phyloP scores from a whole-genome alignment of 1,140 invertebrate genomes.

The Paramacrobiotus metropolitanus region DNA sequence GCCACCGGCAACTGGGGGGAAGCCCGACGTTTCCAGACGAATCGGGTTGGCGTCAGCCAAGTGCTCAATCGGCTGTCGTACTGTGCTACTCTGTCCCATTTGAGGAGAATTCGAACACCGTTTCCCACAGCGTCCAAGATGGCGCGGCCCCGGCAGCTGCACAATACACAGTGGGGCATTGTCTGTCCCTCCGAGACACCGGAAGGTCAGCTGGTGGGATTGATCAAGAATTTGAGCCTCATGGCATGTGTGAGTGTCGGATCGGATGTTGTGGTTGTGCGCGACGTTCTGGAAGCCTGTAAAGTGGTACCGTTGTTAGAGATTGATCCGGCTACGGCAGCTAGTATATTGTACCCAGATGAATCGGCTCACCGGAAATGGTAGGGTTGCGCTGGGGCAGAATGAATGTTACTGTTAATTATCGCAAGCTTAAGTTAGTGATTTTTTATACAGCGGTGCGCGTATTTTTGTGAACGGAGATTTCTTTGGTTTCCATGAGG shows the following conservation, averaged over 20 bases:
- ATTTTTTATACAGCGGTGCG: background rate
- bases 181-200: conserved; percentile 1
- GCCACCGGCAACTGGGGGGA: conserved; percentile 2
- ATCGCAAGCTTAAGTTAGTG: background rate
- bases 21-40: background rate
- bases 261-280: background rate
- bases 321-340: background rate
- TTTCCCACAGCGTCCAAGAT: background rate
- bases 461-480: background rate
- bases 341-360: no score
- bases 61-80: background rate
- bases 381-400: background rate
- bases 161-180: conserved; percentile 2
- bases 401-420: background rate
- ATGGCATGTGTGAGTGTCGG: background rate
- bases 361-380: no score
- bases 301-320: background rate
- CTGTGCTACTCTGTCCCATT: background rate
- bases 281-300: background rate
- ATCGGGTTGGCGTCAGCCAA: background rate
- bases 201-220: background rate
- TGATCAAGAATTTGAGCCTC: background rate
- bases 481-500: background rate
- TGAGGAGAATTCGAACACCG: background rate
- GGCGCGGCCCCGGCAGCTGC: background rate